A percentile compares a stretch with the other conserved stretches of the same genome.
Evolutionary conservation across 2,113 vertebrate species (phyloP).

Genomic region (Puffinus mauretanicus): DNA sequence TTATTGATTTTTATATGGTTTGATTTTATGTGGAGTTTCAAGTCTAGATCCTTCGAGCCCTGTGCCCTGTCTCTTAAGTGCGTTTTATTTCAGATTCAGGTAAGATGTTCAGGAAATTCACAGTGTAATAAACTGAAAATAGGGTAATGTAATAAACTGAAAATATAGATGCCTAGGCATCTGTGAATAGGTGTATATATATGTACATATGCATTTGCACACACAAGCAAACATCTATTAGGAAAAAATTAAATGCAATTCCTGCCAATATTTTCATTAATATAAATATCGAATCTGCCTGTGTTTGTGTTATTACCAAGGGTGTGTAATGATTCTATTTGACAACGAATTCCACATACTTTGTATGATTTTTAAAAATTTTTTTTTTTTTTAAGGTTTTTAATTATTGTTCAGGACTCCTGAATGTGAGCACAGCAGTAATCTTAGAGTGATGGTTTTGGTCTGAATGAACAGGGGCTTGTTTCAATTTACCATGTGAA

Average conservation of each 20-base stretch:
- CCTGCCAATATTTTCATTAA: not conserved
- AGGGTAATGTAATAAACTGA: not conserved
- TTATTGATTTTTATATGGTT: not conserved
- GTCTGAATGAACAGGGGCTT: not conserved
- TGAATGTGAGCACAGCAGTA: not conserved
- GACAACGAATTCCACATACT: not conserved
- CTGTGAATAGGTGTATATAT: not conserved
- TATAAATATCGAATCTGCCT: not conserved
- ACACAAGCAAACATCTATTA: not conserved
- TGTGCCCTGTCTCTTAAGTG: not conserved
- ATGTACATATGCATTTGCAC: fast-evolving
- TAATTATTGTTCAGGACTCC: not conserved
- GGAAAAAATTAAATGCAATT: not conserved
- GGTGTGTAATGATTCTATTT: not conserved
- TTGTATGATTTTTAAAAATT: not conserved
- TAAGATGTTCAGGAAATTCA: not conserved
- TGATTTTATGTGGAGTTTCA: not conserved
- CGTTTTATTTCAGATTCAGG: not conserved
- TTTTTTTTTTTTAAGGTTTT: not conserved
- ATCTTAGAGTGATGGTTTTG: not conserved
- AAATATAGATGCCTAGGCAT: not conserved
- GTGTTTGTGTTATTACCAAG: not conserved
- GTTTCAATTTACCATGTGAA: not conserved
- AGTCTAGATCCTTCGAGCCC: not conserved
- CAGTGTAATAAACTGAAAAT: not conserved